A percentile compares a stretch with the other conserved stretches of the same genome.
phyloP scores from a whole-genome alignment of 2,113 vertebrate species.

The Todiramphus saurophagus region DNA sequence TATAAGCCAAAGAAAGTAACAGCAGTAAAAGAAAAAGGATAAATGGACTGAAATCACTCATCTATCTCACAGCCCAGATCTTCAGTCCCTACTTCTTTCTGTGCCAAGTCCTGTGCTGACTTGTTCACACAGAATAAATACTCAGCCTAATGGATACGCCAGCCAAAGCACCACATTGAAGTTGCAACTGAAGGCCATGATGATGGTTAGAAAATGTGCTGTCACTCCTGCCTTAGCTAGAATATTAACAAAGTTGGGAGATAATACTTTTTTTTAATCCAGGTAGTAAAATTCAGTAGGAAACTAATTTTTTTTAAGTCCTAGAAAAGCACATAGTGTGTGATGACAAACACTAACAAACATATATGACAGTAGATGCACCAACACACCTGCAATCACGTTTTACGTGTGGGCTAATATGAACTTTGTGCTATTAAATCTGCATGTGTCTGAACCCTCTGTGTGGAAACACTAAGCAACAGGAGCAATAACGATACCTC shows the following conservation, averaged over 20 bases:
- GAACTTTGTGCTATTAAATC: neutral
- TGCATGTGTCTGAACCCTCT: neutral
- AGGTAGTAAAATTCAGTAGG: neutral
- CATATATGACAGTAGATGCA: neutral
- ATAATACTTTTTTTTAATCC: neutral
- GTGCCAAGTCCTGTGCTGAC: neutral
- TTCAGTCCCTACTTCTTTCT: neutral
- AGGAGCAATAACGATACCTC: neutral
- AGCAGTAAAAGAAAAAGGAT: neutral
- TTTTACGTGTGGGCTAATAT: neutral
- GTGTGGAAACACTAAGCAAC: neutral
- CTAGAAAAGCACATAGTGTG: neutral
- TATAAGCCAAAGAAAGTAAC: neutral
- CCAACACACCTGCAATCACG: too few species aligned
- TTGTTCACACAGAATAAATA: too few species aligned
- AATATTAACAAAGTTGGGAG: neutral
- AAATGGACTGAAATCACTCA: neutral
- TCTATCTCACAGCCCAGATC: too few species aligned
- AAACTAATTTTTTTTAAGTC: neutral
- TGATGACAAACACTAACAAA: neutral
- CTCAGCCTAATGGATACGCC: fast-evolving
- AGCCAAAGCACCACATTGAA: fast-evolving
- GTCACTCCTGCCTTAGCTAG: neutral
- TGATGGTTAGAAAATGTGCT: neutral
- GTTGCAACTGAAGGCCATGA: neutral